Base-by-base conservation (phyloP, 2,888 invertebrate genomes). In the Notodromas monacha region DNA sequence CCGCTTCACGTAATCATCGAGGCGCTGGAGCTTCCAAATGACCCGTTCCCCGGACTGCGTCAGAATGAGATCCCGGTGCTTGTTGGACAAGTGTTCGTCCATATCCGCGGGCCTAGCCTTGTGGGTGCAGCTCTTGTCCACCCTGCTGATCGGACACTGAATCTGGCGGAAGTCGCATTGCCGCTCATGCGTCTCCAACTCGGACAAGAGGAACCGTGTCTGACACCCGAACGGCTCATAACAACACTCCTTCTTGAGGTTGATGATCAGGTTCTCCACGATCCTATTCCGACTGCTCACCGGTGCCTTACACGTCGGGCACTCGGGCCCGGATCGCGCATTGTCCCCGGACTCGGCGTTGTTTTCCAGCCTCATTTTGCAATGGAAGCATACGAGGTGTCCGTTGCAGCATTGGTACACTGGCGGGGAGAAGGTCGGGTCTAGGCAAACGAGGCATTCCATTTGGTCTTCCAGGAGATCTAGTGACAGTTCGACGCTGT, bases 401-500 rank as follows among this genome's bases (percentile, higher is more conserved):
- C 21, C 21, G n/a, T n/a, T 21, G 8, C 8, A 21, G 21, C 21
- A 21, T 21, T 21, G 21, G n/a, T 21, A 21, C 6, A 21, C 21
- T 21, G 21, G 21, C n/a, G 21, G 21, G n/a, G 21, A 6, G 21
- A 8, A 21, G 21, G n/a, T 21, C 8, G 21, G 21, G 8, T 21
- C n/a, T n/a, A 6, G 6, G 21, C 21, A 21, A 21, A 21, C 21
- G 21, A 21, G 21, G 21, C 21, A 21, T 21, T 21, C 21, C 21
- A 21, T 8, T 21, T 21, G 21, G n/a, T 21, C 21, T n/a, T 21
- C 21, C 8, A 21, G 21, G 8, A 21, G 21, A n/a, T 21, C 21
- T n/a, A 21, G n/a, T n/a, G 21, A 21, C n/a, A 21, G n/a, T n/a
- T 21, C 21, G 8, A 21, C 21, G n/a, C 21, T 21, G 21, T 21